Evolutionary conservation across 2,113 vertebrate genomes (phyloP).

Genomic region (Rattus rattus): DNA sequence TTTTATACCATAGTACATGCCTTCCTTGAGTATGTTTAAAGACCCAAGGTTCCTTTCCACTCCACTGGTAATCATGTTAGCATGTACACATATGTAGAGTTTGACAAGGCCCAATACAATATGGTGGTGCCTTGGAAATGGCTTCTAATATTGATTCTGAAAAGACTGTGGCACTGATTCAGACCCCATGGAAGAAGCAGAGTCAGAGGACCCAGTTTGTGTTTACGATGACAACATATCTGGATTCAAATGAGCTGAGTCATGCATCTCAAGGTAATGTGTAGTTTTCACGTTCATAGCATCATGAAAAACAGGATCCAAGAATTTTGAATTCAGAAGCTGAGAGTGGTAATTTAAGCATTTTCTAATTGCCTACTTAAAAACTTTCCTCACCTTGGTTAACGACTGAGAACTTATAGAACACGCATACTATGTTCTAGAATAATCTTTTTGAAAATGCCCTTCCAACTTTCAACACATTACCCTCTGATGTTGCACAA

Average conservation of each 20-base stretch:
- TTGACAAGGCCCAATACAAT: constrained; percentile 67
- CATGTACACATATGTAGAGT: neutral
- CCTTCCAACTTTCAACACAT: neutral
- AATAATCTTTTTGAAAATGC: neutral
- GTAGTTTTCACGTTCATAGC: neutral
- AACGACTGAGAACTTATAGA: neutral
- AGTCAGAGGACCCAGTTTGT: constrained; percentile 68
- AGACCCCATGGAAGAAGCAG: constrained; percentile 48
- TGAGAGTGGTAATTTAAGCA: constrained; percentile 53
- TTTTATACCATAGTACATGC: neutral
- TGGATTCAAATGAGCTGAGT: constrained; percentile 24
- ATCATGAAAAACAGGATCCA: constrained; percentile 8
- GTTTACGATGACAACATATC: constrained; percentile 62
- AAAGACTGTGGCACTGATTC: constrained; percentile 54
- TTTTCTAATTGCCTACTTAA: neutral
- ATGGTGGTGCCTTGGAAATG: constrained; percentile 79
- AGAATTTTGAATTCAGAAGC: constrained; percentile 14
- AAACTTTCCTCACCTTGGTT: neutral
- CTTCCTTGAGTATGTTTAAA: constrained; percentile 68
- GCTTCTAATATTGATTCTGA: constrained; percentile 66
- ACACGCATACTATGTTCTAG: neutral
- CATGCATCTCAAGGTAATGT: constrained; percentile 44
- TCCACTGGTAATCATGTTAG: neutral
- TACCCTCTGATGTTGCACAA: neutral
- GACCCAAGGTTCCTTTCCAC: neutral